Evolutionary conservation across 2,113 vertebrate species (phyloP).

Genomic region (Plotosus lineatus): DNA sequence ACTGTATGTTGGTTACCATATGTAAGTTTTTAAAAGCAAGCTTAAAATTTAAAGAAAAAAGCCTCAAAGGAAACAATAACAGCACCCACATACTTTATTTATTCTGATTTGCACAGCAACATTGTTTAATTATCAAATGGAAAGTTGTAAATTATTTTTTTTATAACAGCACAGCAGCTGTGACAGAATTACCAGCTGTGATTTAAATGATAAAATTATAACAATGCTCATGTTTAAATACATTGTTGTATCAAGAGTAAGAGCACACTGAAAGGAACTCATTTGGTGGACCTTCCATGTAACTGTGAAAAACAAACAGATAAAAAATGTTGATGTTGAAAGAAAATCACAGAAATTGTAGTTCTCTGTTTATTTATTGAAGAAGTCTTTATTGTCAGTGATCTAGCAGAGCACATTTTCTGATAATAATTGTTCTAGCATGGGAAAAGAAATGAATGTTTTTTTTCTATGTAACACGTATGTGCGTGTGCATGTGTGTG

Average conservation of each 20-base stretch:
- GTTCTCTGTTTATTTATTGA: neutral
- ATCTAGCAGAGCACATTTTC: neutral
- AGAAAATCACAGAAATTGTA: neutral
- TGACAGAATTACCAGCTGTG: neutral
- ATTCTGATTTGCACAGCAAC: neutral
- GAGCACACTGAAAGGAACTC: neutral
- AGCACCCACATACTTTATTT: neutral
- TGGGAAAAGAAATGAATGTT: too few relatives aligned
- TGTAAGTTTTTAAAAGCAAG: slow-evolving; percentile 5
- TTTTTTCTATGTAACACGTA: neutral
- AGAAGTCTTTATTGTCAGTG: neutral
- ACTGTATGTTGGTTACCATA: slow-evolving; percentile 21
- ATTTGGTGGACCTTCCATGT: neutral
- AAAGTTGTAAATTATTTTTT: neutral
- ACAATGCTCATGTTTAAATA: neutral
- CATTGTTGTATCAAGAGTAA: too few relatives aligned
- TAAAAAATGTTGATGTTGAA: neutral
- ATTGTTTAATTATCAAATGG: neutral
- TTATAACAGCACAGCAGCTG: neutral
- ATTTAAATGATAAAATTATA: neutral
- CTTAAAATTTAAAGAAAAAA: neutral
- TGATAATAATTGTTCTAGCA: too few relatives aligned
- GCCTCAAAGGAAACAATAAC: neutral
- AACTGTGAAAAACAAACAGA: neutral
- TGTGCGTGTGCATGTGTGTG: too few relatives aligned